phyloP scores from a whole-genome alignment of 2,888 invertebrate genomes.

The Amiota mariae region DNA sequence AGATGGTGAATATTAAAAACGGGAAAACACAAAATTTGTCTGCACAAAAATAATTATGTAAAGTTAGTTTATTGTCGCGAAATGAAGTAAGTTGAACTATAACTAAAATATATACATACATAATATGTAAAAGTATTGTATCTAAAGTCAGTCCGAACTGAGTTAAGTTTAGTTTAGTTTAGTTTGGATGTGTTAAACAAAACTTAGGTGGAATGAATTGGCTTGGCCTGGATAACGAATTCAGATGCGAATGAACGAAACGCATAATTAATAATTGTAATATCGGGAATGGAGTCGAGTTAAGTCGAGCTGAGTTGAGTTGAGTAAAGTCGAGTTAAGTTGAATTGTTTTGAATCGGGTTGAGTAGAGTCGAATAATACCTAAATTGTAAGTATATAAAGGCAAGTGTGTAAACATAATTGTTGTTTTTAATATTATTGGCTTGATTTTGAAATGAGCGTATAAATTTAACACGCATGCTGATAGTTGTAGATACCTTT shows the following conservation, averaged over 20 bases:
- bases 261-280: constrained; percentile 15
- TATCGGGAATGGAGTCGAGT: neutral
- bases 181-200: neutral
- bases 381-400: constrained; percentile 38
- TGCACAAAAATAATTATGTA: too few relatives aligned
- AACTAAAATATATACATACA: too few relatives aligned
- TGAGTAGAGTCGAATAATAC: neutral
- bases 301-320: neutral
- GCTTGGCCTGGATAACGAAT: neutral
- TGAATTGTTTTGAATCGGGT: constrained; percentile 1
- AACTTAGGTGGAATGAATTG: neutral
- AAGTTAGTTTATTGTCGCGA: too few relatives aligned
- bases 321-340: neutral
- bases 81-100: too few relatives aligned
- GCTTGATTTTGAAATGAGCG: constrained; percentile 35
- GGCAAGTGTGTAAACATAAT: constrained; percentile 52
- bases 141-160: neutral
- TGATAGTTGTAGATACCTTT: constrained; percentile 23
- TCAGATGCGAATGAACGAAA: neutral
- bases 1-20: too few relatives aligned
- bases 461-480: constrained; percentile 57
- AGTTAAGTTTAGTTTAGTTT: neutral
- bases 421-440: constrained; percentile 45
- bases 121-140: too few relatives aligned
- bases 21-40: too few relatives aligned